Evolutionary conservation across 2,888 invertebrate species (phyloP).

Genomic region (Lobophora halterata): DNA sequence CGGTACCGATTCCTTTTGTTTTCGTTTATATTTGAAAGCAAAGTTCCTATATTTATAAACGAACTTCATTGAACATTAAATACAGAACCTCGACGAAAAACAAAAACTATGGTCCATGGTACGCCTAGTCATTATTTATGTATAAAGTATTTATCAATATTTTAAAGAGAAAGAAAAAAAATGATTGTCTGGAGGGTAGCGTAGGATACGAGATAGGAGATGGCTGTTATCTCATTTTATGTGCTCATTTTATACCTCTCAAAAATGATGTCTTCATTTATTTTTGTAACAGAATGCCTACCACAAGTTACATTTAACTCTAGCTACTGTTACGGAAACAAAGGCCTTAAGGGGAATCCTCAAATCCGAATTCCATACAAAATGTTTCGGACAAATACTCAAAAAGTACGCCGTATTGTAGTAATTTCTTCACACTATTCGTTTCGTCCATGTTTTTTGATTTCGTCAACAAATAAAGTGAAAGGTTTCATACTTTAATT

Average conservation of each 20-base stretch:
- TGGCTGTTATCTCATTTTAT: constrained; percentile 44
- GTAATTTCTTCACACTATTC: too few species aligned
- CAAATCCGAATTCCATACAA: too few species aligned
- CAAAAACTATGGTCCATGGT: constrained; percentile 67
- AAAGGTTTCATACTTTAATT: too few species aligned
- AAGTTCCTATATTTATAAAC: constrained; percentile 76
- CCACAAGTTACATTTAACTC: constrained; percentile 8
- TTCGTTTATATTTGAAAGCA: constrained; percentile 56
- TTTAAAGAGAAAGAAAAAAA: constrained; percentile 53
- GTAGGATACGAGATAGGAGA: constrained; percentile 41
- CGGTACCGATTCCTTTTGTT: constrained; percentile 25
- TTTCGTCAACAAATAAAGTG: too few species aligned
- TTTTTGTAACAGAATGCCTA: constrained; percentile 12
- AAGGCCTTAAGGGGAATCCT: too few species aligned
- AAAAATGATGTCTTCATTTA: constrained; percentile 17
- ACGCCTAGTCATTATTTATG: constrained; percentile 77
- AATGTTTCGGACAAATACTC: too few species aligned
- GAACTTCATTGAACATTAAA: constrained; percentile 46
- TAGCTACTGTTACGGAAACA: too few species aligned
- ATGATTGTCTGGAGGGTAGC: constrained; percentile 53
- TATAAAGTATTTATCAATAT: constrained; percentile 65
- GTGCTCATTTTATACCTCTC: constrained; percentile 42
- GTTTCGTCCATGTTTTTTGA: too few species aligned
- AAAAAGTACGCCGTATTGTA: too few species aligned
- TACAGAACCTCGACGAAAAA: constrained; percentile 36